Percentiles rank a stretch among this genome's conserved stretches.
phyloP scores from a whole-genome alignment of 37 sponge, comb jelly and placozoan genomes.

The Diacarnus erythraeanus region DNA sequence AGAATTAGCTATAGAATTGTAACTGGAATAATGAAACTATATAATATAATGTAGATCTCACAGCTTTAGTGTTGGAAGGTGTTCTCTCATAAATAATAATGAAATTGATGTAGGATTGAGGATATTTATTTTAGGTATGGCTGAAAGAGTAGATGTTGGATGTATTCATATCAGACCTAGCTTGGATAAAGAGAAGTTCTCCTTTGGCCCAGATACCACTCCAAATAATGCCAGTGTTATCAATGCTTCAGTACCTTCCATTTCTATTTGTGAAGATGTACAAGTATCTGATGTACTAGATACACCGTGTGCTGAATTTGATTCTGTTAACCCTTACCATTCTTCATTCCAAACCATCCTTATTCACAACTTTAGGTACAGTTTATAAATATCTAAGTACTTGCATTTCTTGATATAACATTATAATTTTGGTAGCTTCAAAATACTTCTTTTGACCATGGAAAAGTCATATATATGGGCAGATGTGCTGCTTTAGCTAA shows the following conservation, averaged over 20 bases:
- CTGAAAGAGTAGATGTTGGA: slow-evolving; percentile 15
- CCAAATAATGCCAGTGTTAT: not conserved
- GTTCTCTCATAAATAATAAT: no score
- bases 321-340: slow-evolving; percentile 37
- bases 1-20: no score
- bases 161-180: slow-evolving; percentile 16
- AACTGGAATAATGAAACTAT: no score
- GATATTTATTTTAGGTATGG: slow-evolving; percentile 28
- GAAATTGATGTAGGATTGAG: no score
- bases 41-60: no score
- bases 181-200: not conserved
- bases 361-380: slow-evolving; percentile 58
- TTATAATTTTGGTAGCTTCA: not conserved
- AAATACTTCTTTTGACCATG: no score
- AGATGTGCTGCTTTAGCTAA: not conserved
- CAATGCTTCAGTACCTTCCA: not conserved
- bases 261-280: not conserved
- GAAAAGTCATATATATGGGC: no score
- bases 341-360: slow-evolving; percentile 21
- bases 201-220: no score
- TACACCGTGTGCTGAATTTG: slow-evolving; percentile 22
- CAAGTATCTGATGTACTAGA: slow-evolving; percentile 9
- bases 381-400: not conserved
- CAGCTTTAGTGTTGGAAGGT: no score
- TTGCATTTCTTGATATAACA: not conserved